These are phyloP conservation scores for Leuciscus waleckii DNA, from an alignment of 2,797 vertebrate genomes.

Conservation along the genomic window DNA sequence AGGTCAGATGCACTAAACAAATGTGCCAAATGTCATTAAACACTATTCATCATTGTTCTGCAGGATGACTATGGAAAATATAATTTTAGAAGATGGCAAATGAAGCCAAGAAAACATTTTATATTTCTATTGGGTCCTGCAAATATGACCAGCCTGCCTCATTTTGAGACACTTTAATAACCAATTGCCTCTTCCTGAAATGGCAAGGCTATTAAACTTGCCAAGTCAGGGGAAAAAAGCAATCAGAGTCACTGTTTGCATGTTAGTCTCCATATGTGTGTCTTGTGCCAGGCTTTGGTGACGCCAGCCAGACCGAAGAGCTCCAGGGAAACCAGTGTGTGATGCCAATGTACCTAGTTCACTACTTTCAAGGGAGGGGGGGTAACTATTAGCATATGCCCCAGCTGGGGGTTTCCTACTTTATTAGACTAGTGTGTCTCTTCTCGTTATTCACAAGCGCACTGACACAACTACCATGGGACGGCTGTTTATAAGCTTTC, in stretches of 20 bases:
- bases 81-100: constrained; percentile 49
- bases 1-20: background rate
- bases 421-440: constrained; percentile 55
- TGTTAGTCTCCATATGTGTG: constrained; percentile 37
- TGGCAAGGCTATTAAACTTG: constrained; percentile 34
- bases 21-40: constrained; percentile 25
- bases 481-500: constrained; percentile 62
- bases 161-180: constrained; percentile 60
- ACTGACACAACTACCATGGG: constrained; percentile 55
- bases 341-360: constrained; percentile 40
- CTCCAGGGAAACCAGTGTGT: constrained; percentile 42
- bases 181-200: constrained; percentile 60
- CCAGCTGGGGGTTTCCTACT: constrained; percentile 56
- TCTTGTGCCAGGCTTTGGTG: constrained; percentile 47
- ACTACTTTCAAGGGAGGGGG: constrained; percentile 48
- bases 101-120: constrained; percentile 51
- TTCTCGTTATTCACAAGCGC: constrained; percentile 58
- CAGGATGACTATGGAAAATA: constrained; percentile 58
- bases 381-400: constrained; percentile 66
- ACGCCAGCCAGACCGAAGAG: constrained; percentile 44
- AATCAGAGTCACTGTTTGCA: constrained; percentile 45
- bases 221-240: constrained; percentile 39
- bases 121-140: constrained; percentile 47
- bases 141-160: constrained; percentile 53
- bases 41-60: constrained; percentile 37